Base-by-base conservation (phyloP, 1,140 invertebrate genomes). In the Nebria ingens region DNA sequence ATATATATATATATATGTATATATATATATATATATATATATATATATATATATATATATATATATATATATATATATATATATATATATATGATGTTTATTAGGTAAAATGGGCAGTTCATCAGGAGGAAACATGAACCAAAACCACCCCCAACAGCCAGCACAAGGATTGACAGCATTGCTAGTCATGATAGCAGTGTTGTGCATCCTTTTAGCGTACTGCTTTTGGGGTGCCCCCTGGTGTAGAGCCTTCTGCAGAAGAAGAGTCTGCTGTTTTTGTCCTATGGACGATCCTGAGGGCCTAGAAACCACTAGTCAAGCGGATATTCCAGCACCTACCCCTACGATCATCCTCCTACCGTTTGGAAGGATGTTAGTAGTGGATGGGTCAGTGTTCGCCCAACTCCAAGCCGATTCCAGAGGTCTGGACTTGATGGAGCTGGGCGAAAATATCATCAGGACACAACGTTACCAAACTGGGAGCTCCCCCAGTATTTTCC, bases 161-260 rank as follows among this genome's bases (percentile, higher is more conserved):
- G 68, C 68, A 34, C 75, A 78, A 61, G 77, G 78, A 11, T 65
- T 77, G 4, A 75, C 76, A 15, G 77, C 76, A 2, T 64, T 79
- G 2, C 63, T 79, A 38, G 76, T 79, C 12, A 80, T 80, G 78
- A 70, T 80, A 4, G 73, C 75, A 2, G 78, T 80, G 4, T 65
- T 80, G 11, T 72, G 72, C 54, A 79, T 80, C 59, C 78, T 80
- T 52, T 69, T 80, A 15, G 69, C 76, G 13, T 81, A 80, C 57
- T 80, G 78, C 61, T 80, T 78, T 60, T 81, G 78, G 71, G 77
- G 78, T 1, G 76, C 78, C 2, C 78, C 78, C 1, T 77, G 77
- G 53, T 76, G 77, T 29, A 64, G 77, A 21, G 65, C 68, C 0
- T 62, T 78, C 2, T 77, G 76, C 57, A 66, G 74, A 56, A 67